Percentiles rank a stretch among this genome's conserved stretches.
These are phyloP conservation scores for Papilio elwesi DNA, from an alignment of 2,888 invertebrate species.

Conservation along the genomic window DNA sequence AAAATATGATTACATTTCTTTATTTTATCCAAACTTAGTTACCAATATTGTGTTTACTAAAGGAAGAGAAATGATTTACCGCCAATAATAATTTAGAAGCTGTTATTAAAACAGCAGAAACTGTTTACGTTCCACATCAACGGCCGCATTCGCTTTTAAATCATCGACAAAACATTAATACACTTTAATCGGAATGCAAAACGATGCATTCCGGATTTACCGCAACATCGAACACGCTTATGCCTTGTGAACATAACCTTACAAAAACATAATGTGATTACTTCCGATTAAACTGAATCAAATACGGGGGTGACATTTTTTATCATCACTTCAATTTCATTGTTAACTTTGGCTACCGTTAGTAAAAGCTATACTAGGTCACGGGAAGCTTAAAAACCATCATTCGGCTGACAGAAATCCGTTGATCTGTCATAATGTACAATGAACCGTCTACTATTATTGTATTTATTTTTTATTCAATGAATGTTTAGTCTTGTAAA, in stretches of 20 bases:
- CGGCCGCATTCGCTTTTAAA: slow-evolving; percentile 48
- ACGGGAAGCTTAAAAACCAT: background rate
- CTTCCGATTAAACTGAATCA: slow-evolving; percentile 71
- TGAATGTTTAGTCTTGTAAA: too few relatives aligned
- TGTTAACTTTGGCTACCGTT: slow-evolving; percentile 75
- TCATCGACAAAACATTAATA: slow-evolving; percentile 50
- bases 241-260: slow-evolving; percentile 62
- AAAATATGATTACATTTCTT: background rate
- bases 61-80: slow-evolving; percentile 28
- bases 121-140: slow-evolving; percentile 30
- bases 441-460: background rate
- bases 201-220: slow-evolving; percentile 55
- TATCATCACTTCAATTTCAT: slow-evolving; percentile 71
- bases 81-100: slow-evolving; percentile 6
- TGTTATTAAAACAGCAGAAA: slow-evolving; percentile 29
- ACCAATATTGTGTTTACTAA: background rate
- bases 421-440: slow-evolving; percentile 50
- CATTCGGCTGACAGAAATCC: slow-evolving; percentile 47
- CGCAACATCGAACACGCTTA: slow-evolving; percentile 55
- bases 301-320: slow-evolving; percentile 62
- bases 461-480: too few relatives aligned
- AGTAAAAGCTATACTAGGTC: slow-evolving; percentile 41
- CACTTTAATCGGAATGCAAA: slow-evolving; percentile 50
- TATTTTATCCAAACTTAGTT: background rate
- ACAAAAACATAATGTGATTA: slow-evolving; percentile 64